Evolutionary conservation across 2,888 invertebrate genomes (phyloP).

Genomic region (Dryomyza anilis): DNA sequence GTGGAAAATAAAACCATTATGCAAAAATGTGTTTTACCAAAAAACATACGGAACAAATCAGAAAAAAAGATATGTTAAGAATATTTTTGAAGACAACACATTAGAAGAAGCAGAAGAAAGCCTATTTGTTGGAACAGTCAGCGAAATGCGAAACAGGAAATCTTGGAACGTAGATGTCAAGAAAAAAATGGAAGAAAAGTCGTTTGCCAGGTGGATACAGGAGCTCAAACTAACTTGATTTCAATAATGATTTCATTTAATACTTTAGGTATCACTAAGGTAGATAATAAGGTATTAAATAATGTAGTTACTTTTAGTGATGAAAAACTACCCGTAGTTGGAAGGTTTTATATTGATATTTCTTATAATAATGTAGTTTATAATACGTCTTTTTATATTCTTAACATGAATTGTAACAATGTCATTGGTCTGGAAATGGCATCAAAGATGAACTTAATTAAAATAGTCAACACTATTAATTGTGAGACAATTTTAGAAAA

Average conservation of each 20-base stretch:
- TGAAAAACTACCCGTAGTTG: constrained; percentile 19
- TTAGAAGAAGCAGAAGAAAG: too few relatives aligned
- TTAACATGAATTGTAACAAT: constrained; percentile 22
- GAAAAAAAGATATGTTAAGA: too few relatives aligned
- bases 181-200: background rate
- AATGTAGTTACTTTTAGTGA: constrained; percentile 25
- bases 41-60: too few relatives aligned
- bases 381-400: background rate
- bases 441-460: constrained; percentile 21
- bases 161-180: constrained; percentile 11
- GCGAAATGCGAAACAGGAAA: background rate
- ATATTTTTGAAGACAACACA: background rate
- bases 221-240: constrained; percentile 5
- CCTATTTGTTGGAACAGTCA: constrained; percentile 13
- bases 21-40: constrained; percentile 26
- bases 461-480: constrained; percentile 14
- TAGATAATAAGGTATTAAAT: constrained; percentile 3
- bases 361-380: background rate
- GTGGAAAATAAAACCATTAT: constrained; percentile 19
- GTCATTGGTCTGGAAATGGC: constrained; percentile 22
- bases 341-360: background rate
- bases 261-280: constrained; percentile 3
- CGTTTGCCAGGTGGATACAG: constrained; percentile 15
- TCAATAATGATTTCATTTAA: background rate
- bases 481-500: constrained; percentile 19